phyloP scores from a whole-genome alignment of 2,113 vertebrate species.

The Perognathus longimembris region DNA sequence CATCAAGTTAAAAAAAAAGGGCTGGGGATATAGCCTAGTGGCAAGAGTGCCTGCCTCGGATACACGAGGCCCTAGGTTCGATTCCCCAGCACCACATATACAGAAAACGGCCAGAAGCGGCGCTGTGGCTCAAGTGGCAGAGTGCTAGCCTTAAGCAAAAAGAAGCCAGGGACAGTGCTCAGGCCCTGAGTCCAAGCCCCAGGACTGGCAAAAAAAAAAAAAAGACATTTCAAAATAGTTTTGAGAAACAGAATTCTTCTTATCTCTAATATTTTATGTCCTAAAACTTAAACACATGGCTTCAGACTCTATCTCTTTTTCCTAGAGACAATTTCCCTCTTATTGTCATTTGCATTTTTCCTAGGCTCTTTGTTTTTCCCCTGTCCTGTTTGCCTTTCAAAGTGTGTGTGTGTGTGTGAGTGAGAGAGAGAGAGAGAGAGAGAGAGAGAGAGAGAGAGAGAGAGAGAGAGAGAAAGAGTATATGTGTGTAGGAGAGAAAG shows the following conservation, averaged over 20 bases:
- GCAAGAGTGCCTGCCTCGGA: too few species aligned
- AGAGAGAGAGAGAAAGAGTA: not conserved
- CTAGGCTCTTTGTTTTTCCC: not conserved
- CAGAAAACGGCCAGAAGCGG: too few species aligned
- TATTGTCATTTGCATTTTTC: not conserved
- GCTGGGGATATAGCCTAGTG: too few species aligned
- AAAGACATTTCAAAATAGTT: not conserved
- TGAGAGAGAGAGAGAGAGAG: not conserved
- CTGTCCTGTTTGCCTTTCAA: not conserved
- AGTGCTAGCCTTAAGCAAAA: too few species aligned
- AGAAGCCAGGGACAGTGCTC: too few species aligned
- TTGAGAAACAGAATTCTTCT: not conserved
- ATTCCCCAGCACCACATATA: too few species aligned
- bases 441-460: not conserved
- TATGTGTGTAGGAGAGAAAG: too few species aligned
- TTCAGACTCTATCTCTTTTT: slow-evolving; percentile 22
- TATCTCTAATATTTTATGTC: not conserved
- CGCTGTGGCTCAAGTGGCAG: too few species aligned
- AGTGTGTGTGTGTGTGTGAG: too few species aligned
- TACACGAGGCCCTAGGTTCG: too few species aligned
- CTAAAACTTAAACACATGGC: not conserved
- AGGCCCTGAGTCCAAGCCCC: too few species aligned
- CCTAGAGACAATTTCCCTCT: not conserved
- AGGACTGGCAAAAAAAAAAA: too few species aligned
- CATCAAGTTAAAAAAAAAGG: not conserved